These are phyloP conservation scores for Ceyx cyanopectus DNA, from an alignment of 2,113 vertebrate species.

Conservation along the genomic window DNA sequence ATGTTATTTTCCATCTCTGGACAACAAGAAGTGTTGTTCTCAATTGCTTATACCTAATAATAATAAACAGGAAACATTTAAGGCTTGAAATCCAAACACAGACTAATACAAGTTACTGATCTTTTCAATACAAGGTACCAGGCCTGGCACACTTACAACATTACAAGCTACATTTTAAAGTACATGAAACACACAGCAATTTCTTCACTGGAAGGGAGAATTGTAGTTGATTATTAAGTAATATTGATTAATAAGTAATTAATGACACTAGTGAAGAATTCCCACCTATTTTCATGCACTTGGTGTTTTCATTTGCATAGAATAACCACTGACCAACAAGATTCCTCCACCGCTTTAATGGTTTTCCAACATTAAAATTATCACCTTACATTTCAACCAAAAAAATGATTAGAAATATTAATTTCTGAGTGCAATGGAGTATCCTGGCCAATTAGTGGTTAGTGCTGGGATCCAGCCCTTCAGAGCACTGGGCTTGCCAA, in stretches of 20 bases:
- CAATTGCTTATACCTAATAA: conserved; percentile 38
- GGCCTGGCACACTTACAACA: background rate
- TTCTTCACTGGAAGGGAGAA: background rate
- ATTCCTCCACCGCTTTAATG: background rate
- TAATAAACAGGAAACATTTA: background rate
- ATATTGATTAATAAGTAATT: too few species aligned
- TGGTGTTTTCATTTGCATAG: background rate
- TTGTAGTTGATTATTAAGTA: too few species aligned
- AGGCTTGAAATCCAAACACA: conserved; percentile 2
- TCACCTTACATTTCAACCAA: background rate
- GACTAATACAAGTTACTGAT: background rate
- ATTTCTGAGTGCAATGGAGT: background rate
- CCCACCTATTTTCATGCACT: background rate
- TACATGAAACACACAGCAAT: background rate
- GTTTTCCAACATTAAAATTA: background rate
- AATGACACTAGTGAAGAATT: background rate
- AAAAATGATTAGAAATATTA: background rate
- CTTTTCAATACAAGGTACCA: background rate
- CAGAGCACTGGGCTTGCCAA: background rate
- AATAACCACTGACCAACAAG: background rate
- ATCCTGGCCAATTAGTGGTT: background rate
- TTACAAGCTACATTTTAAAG: background rate
- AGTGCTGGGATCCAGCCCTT: background rate
- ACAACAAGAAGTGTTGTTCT: background rate
- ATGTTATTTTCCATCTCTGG: conserved; percentile 86